Evolutionary conservation across 1,140 invertebrate genomes (phyloP).

Genomic region (Drosophila chauvacae): DNA sequence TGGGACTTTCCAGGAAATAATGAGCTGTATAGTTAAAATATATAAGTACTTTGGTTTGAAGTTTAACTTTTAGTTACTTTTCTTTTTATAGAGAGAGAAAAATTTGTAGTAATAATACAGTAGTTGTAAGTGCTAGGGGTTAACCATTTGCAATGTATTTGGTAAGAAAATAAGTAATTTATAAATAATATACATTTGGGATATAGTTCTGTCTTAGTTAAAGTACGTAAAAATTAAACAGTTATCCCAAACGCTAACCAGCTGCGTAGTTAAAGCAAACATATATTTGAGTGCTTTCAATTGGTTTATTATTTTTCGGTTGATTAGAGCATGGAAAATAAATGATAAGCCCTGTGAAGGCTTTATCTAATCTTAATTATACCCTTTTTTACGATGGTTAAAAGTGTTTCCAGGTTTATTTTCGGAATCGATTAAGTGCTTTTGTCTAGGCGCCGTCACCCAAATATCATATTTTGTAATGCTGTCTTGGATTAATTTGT

Average conservation of each 20-base stretch:
- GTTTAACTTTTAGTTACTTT: neutral
- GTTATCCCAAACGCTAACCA: neutral
- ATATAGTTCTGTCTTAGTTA: neutral
- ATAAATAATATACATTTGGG: too few relatives aligned
- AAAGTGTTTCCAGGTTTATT: slow-evolving; percentile 2
- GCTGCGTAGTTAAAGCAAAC: neutral
- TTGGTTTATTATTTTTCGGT: slow-evolving; percentile 2
- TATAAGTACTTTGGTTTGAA: neutral
- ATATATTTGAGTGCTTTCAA: neutral
- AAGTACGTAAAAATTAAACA: neutral
- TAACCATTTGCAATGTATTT: too few relatives aligned
- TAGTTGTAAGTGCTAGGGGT: neutral
- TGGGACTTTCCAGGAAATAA: neutral
- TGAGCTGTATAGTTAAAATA: neutral
- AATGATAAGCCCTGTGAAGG: slow-evolving; percentile 7
- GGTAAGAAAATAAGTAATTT: too few relatives aligned
- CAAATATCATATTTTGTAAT: neutral
- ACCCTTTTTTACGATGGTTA: slow-evolving; percentile 5
- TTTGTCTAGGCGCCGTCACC: neutral
- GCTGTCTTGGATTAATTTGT: too few relatives aligned
- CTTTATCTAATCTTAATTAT: slow-evolving; percentile 35
- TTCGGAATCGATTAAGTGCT: neutral
- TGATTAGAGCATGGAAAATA: slow-evolving; percentile 1
- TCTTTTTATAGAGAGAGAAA: neutral
- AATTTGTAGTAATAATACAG: neutral